Evolutionary conservation across 2,888 invertebrate species (phyloP), one percentile per base, ranked within the genome.

Genomic region (Cataglyphis rosenhaueri): DNA sequence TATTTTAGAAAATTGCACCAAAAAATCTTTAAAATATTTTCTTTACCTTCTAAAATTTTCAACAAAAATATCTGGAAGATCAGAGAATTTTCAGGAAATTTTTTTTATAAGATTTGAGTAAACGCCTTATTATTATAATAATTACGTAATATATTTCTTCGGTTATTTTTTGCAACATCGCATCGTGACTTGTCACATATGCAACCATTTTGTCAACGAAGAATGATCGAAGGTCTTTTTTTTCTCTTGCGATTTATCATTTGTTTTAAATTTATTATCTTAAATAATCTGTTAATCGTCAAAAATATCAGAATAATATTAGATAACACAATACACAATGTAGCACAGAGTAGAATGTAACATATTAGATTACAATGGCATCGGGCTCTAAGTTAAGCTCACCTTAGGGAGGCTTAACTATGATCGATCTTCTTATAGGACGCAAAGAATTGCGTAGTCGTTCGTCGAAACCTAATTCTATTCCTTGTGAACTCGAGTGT

Each of bases 401-500:
- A 65, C 29, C 57, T 55, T 32, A 41, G 32, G 38, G 9, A 65
- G 73, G 44, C 62, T 86, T 71, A 86, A 44, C 75, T 25, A 21
- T 61, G 10, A 41, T 35, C 15, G 57, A 89, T 88, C 89, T 85
- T 74, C 85, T 88, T 89, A 86, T 44, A 29, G 41, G 25, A 70
- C 74, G 68, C 38, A 21, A 12, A 71, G 68, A 35, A 62, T 70
- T 32, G 35, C 59, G 38, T 57, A 18, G 25, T 52, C 8, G 48
- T 35, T 38, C n/a, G 25, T 64, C 44, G 61, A 48, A 55, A 25
- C 25, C 61, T 81, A 78, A 84, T 82, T 82, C 83, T 73, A 66
- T 84, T 86, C 75, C 44, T 82, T n/a, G 65, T 83, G 83, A 84
- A 82, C 78, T 74, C 44, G 38, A 84, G 65, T 57, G 66, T 83